Percentiles rank a stretch among this genome's conserved stretches.
Evolutionary conservation across 2,888 invertebrate genomes (phyloP).

Genomic region (Acholoe squamosa): DNA sequence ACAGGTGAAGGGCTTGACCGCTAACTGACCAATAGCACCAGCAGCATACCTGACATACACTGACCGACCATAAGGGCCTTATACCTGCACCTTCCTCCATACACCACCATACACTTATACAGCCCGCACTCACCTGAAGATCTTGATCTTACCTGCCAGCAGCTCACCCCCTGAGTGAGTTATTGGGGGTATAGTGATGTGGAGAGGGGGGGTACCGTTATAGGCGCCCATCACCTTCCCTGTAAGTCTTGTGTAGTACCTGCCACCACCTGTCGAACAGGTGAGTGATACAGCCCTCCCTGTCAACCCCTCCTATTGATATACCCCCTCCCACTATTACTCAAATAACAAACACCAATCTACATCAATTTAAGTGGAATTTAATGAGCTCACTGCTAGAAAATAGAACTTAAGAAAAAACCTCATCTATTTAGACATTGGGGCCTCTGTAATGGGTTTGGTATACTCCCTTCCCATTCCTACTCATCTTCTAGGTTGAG

Average conservation of each 20-base stretch:
- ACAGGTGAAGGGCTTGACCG: background rate
- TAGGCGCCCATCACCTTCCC: background rate
- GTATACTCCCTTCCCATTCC: no score
- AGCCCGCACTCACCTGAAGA: constrained; percentile 18
- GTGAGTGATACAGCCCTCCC: background rate
- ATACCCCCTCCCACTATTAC: no score
- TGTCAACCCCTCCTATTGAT: no score
- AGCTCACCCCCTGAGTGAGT: background rate
- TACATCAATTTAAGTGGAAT: no score
- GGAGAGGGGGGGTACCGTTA: background rate
- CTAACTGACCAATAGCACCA: constrained; percentile 16
- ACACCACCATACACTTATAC: background rate
- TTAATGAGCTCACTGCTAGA: no score
- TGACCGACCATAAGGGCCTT: background rate
- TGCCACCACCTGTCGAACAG: background rate
- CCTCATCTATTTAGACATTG: no score
- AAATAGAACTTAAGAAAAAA: no score
- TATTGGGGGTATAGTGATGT: background rate
- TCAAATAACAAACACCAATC: no score
- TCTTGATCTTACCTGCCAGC: background rate
- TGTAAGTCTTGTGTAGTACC: background rate
- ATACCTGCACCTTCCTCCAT: background rate
- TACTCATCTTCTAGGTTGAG: background rate
- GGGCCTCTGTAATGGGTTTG: no score
- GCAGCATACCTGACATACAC: constrained; percentile 14